These are phyloP conservation scores for Polyodon spathula DNA, from an alignment of 2,113 vertebrate genomes.

Conservation along the genomic window DNA sequence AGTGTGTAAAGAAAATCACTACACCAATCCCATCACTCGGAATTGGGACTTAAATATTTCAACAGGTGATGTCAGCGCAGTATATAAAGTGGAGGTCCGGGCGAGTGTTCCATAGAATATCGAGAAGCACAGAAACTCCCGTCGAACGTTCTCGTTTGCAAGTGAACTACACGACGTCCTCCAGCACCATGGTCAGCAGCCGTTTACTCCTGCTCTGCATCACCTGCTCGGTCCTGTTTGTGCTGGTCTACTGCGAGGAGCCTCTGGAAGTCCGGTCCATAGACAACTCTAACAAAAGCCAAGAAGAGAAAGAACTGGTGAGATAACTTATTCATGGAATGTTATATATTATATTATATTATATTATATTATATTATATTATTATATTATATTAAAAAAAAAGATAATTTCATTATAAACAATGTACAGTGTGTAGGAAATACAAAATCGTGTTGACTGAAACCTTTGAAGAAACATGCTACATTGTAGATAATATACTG, in stretches of 20 bases:
- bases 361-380: too few species aligned
- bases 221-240: slow-evolving; percentile 28
- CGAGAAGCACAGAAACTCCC: background rate
- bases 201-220: slow-evolving; percentile 31
- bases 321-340: slow-evolving; percentile 1
- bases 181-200: slow-evolving; percentile 33
- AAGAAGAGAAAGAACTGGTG: slow-evolving; percentile 45
- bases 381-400: too few species aligned
- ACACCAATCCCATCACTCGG: background rate
- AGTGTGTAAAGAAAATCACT: background rate
- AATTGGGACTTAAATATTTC: slow-evolving; percentile 15
- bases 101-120: background rate
- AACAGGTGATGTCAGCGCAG: slow-evolving; percentile 10
- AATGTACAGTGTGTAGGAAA: too few species aligned
- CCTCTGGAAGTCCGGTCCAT: slow-evolving; percentile 28
- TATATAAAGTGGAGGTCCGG: slow-evolving; percentile 13
- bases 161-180: background rate
- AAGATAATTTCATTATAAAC: too few species aligned
- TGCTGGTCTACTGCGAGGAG: slow-evolving; percentile 30
- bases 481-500: too few species aligned
- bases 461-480: too few species aligned
- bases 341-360: too few species aligned
- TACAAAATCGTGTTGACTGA: too few species aligned
- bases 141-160: background rate
- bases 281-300: slow-evolving; percentile 34